Base-by-base conservation (phyloP, 2,888 invertebrate genomes). In the Parnassius mnemosyne region DNA sequence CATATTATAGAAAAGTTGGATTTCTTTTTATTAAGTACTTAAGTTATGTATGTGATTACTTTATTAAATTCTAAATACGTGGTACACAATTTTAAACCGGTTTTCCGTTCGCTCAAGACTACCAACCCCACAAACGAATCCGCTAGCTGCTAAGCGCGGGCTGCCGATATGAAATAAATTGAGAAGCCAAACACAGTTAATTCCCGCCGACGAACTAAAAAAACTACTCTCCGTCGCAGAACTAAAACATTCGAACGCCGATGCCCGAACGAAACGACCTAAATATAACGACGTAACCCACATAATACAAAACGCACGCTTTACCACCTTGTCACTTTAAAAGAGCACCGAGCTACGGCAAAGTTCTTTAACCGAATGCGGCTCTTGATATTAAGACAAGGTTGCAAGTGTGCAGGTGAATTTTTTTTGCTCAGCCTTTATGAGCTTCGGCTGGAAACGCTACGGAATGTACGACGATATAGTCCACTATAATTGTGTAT, bases 361-460 rank as follows among this genome's bases (percentile, higher is more conserved):
- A 73, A 75, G 72, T 78, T 77, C 75, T 71, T 71, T 69, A 70
- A 69, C 72, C 69, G 71, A 70, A 73, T 66, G 69, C 72, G 70
- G 69, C 72, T 67, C 64, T 69, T 75, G 72, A 73, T 77, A 79
- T 76, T 82, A 77, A 66, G 84, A 85, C 84, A 84, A 78, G 81
- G 86, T 83, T 84, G 80, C 79, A 85, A 80, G 77, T 76, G 73
- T 67, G 65, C 68, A 71, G 77, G 83, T 80, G 83, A 81, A 76
- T 82, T 85, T 87, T 25, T 84, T 88, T 89, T 89, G 83, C 80
- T 82, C 78, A 76, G 75, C 70, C 85, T 85, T 84, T 82, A 85
- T 78, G 78, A 84, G 80, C 63, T 75, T 74, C 73, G 85, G 81
- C 84, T 87, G 85, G 84, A 84, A 84, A 85, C 83, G 83, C 83